Percentiles rank a stretch among this genome's conserved stretches.
phyloP scores from a whole-genome alignment of 1,140 invertebrate genomes.

The Palaemon carinicauda region DNA sequence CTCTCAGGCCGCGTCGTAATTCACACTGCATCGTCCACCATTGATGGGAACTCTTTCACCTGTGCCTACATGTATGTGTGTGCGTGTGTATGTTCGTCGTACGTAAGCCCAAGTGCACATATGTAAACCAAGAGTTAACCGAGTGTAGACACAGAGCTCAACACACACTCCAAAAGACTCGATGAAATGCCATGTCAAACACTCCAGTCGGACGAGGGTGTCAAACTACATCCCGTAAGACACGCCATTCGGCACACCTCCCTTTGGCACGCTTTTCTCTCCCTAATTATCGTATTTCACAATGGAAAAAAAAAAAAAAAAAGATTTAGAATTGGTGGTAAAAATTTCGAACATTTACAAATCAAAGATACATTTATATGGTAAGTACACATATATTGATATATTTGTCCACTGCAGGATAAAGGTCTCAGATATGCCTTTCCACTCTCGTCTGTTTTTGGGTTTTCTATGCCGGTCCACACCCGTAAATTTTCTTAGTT shows the following conservation, averaged over 20 bases:
- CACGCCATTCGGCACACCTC: background rate
- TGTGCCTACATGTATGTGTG: background rate
- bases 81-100: background rate
- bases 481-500: too few relatives aligned
- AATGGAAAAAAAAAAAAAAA: background rate
- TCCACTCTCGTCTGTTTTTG: too few relatives aligned
- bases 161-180: background rate
- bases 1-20: too few relatives aligned
- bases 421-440: too few relatives aligned
- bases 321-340: background rate
- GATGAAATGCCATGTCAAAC: slow-evolving; percentile 2
- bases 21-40: too few relatives aligned
- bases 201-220: background rate
- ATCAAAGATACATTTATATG: too few relatives aligned
- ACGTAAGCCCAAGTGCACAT: background rate
- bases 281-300: too few relatives aligned
- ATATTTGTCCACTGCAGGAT: too few relatives aligned
- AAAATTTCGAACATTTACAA: too few relatives aligned
- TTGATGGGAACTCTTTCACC: too few relatives aligned
- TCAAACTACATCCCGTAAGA: background rate
- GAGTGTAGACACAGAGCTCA: slow-evolving; percentile 14
- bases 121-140: slow-evolving; percentile 2
- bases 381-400: too few relatives aligned
- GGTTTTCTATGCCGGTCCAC: too few relatives aligned
- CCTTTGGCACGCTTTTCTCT: background rate